Evolutionary conservation across 2,113 vertebrate species (phyloP), one percentile per base, ranked within the genome.

Genomic region (Panurus biarmicus): DNA sequence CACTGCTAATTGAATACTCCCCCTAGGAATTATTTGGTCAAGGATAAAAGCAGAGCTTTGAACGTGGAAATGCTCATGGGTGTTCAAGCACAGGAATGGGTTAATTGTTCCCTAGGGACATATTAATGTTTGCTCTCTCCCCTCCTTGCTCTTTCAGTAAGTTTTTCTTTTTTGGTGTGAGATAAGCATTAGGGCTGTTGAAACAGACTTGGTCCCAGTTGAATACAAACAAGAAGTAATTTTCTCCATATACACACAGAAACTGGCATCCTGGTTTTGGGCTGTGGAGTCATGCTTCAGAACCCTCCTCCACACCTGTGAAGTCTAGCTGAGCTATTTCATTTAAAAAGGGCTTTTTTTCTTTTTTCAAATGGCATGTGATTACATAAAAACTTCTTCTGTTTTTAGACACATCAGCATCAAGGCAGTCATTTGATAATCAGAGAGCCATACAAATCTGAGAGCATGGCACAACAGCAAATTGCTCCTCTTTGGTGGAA

Each of bases 11-110:
- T 70, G 64, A 84, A 38, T 64, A 12, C 12, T 93, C 2, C 22
- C 53, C 67, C 24, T 25, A 28, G 79, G 79, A 83, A n/a, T 82
- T 75, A 25, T 11, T 38, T 60, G 50, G 48, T 51, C 31, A 62
- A 54, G 5, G 4, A 38, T 77, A 50, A 50, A 66, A 84, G 50
- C 35, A 7, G 33, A 47, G 22, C 81, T n/a, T 11, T 44, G 48
- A 58, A n/a, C 0, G 0, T 8, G 23, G 26, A 57, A 33, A 33
- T 40, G n/a, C 60, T 69, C 14, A 2, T 9, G 47, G 53, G 44
- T 61, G 26, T 58, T 61, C 42, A 45, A 64, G 47, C 33, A n/a
- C 16, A 36, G 75, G 71, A 56, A 11, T 26, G 38, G 17, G n/a
- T 53, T 65, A 33, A 48, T 60, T 64, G 33, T 85, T 88, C 47